A percentile compares a stretch with the other conserved stretches of the same genome.
Evolutionary conservation across 2,888 invertebrate genomes (phyloP).

Genomic region (Venustoraphidia nigricollis): DNA sequence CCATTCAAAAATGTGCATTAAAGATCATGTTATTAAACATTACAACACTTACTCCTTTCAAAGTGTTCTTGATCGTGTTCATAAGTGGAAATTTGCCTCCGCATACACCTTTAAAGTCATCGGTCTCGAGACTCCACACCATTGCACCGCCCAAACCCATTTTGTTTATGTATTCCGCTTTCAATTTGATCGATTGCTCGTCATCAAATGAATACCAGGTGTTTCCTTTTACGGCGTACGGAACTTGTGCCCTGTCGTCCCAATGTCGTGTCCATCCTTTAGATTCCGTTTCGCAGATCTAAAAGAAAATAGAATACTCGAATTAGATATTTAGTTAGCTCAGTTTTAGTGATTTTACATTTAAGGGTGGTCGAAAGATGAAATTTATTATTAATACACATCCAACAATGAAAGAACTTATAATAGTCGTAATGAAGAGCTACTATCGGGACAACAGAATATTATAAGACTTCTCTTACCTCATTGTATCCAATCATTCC

Average conservation of each 20-base stretch:
- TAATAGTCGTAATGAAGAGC: too few relatives aligned
- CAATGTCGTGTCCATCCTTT: too few relatives aligned
- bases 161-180: conserved; percentile 19
- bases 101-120: conserved; percentile 50
- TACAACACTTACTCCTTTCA: conserved; percentile 10
- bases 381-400: too few relatives aligned
- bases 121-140: conserved; percentile 65
- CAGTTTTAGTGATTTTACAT: too few relatives aligned
- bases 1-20: too few relatives aligned
- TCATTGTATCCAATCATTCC: conserved; percentile 57
- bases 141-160: conserved; percentile 39
- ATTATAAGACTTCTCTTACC: conserved; percentile 18
- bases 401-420: too few relatives aligned
- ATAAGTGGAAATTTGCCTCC: conserved; percentile 38
- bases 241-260: conserved; percentile 25
- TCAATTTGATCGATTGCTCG: conserved; percentile 20
- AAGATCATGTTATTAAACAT: too few relatives aligned
- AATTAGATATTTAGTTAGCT: not conserved
- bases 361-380: too few relatives aligned
- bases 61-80: conserved; percentile 31
- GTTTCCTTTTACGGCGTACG: conserved; percentile 25
- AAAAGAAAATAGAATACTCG: not conserved
- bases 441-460: too few relatives aligned
- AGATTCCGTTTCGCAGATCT: conserved; percentile 21
- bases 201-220: conserved; percentile 29